Evolutionary conservation across 2,888 invertebrate species (phyloP).

Genomic region (Dynastes tityus): DNA sequence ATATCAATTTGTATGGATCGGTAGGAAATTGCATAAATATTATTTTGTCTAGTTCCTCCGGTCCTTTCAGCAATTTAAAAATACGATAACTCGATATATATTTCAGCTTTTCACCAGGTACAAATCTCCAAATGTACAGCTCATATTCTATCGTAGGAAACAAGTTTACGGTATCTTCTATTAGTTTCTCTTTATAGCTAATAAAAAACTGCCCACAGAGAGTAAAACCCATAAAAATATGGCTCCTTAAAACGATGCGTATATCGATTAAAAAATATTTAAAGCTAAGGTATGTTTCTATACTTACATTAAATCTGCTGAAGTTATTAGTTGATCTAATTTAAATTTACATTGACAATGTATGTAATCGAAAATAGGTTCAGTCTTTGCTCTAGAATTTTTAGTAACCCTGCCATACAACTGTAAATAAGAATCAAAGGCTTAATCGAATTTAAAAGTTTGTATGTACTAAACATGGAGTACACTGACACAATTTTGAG

Average conservation of each 20-base stretch:
- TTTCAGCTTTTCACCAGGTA: constrained; percentile 66
- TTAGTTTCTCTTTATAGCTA: constrained; percentile 78
- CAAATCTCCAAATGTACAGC: constrained; percentile 68
- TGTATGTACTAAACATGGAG: constrained; percentile 9
- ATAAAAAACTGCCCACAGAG: constrained; percentile 94
- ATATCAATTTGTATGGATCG: constrained; percentile 77
- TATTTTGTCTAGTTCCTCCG: constrained; percentile 72
- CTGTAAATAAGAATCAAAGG: constrained; percentile 59
- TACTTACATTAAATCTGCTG: constrained; percentile 63
- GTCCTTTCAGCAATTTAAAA: constrained; percentile 66
- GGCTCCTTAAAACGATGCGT: constrained; percentile 77
- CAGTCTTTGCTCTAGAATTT: constrained; percentile 68
- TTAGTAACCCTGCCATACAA: constrained; percentile 67
- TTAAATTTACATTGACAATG: constrained; percentile 66
- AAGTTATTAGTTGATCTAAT: constrained; percentile 59
- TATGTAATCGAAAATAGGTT: constrained; percentile 67
- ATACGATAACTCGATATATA: constrained; percentile 68
- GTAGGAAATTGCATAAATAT: constrained; percentile 82
- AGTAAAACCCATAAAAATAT: constrained; percentile 96
- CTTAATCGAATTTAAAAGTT: constrained; percentile 50
- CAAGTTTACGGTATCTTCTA: constrained; percentile 60
- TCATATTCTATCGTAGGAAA: constrained; percentile 65
- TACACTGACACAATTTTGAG: constrained; percentile 57
- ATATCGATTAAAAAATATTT: constrained; percentile 49
- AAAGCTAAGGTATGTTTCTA: constrained; percentile 45